Percentiles rank a stretch among this genome's conserved stretches.
phyloP scores from a whole-genome alignment of 2,888 invertebrate genomes.

The Romanomermis culicivorax region DNA sequence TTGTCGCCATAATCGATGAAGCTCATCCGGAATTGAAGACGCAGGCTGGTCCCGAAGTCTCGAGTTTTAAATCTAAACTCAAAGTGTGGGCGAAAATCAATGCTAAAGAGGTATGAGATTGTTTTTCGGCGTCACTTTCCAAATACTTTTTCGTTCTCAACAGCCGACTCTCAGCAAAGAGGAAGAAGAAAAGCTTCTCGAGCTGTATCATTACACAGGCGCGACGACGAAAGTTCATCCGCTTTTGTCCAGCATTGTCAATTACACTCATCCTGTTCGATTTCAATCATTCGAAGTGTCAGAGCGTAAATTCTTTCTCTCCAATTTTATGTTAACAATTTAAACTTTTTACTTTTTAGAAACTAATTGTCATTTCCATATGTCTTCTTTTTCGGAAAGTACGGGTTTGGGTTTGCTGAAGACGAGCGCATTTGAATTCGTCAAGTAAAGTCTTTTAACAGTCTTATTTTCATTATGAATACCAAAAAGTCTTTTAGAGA shows the following conservation, averaged over 20 bases:
- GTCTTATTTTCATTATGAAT: not conserved
- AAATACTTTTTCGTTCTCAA: not conserved
- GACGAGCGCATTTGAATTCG: conserved; percentile 88
- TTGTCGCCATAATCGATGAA: conserved; percentile 18
- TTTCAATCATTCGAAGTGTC: conserved; percentile 93
- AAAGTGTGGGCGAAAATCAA: conserved; percentile 20
- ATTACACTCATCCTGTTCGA: conserved; percentile 98
- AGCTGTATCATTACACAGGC: conserved; percentile 61
- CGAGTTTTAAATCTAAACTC: conserved; percentile 22
- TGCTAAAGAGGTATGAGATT: not conserved
- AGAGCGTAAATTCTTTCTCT: conserved; percentile 52
- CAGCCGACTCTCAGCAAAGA: conserved; percentile 32
- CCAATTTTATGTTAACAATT: not conserved
- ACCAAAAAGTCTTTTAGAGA: no score
- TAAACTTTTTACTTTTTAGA: conserved; percentile 44
- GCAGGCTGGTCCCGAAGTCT: no score
- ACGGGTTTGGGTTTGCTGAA: conserved; percentile 85
- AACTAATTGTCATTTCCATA: conserved; percentile 83
- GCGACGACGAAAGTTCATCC: conserved; percentile 98
- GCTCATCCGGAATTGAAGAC: conserved; percentile 24
- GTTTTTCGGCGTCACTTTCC: not conserved
- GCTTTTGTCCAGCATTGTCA: conserved; percentile 91
- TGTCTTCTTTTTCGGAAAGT: conserved; percentile 97
- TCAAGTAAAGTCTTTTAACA: conserved; percentile 41
- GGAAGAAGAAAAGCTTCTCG: conserved; percentile 35